Evolutionary conservation across 2,888 invertebrate species (phyloP), one percentile per base, ranked within the genome.

Genomic region (Acleris emargana): DNA sequence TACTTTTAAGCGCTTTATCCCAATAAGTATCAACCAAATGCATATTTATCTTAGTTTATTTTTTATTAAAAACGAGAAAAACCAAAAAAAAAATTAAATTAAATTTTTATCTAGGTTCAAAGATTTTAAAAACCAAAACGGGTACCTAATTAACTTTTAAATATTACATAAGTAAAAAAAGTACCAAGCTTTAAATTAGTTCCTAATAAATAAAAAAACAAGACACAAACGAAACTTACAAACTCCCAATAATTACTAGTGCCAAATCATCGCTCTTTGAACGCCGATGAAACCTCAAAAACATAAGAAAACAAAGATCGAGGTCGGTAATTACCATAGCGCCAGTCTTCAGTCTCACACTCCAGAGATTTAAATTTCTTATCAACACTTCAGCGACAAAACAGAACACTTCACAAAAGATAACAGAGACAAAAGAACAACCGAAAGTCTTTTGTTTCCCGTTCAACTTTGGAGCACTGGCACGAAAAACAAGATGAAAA

Each of bases 361-460:
- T 60, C 51, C 57, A 61, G 51, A 61, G 66, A 57, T 66, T 66
- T 66, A 61, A 66, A 66, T 66, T 57, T 61, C 66, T 66, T 66
- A 66, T 69, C 64, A 70, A 66, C 71, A 68, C 71, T 66, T 68
- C 53, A 73, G 51, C 22, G 64, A 62, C 67, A 59, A 69, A 69
- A 66, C 67, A 67, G 53, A 70, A 70, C 72, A 71, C 71, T 59
- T 70, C 69, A 69, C 61, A 69, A 69, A 67, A 67, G 69, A 69
- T 62, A 64, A 66, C 58, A 61, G 58, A 61, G 60, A 69, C 69
- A 69, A 69, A 67, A 64, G 67, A 69, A 58, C 53, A 58, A 25
- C 58, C 58, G 57, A 58, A 64, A 69, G 67, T 69, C 63, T 62
- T 70, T 68, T 68, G 68, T 66, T 71, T 67, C 54, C 53, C 50